Percentiles rank a stretch among this genome's conserved stretches.
Evolutionary conservation across 2,113 vertebrate genomes (phyloP).

Genomic region (Telmatochromis bifrenatus): DNA sequence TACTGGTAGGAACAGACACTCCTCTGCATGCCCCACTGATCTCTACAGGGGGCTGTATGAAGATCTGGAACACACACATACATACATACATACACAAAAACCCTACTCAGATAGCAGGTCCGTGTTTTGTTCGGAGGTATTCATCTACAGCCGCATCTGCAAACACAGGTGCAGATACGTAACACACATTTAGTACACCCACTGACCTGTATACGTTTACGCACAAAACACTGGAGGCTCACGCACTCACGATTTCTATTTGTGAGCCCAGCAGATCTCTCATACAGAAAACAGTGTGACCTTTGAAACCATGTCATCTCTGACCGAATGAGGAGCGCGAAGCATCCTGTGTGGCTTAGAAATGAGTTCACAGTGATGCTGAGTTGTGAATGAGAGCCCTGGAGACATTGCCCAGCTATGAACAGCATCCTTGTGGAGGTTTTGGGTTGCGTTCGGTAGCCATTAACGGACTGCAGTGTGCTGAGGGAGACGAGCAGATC

Average conservation of each 20-base stretch:
- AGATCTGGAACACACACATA: constrained; percentile 22
- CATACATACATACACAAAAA: not conserved
- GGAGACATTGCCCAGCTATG: constrained; percentile 26
- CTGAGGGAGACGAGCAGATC: not conserved
- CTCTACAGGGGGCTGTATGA: constrained; percentile 32
- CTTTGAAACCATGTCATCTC: constrained; percentile 55
- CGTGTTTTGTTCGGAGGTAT: not conserved
- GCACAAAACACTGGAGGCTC: not conserved
- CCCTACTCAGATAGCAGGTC: not conserved
- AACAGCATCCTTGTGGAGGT: constrained; percentile 9
- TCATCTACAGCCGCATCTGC: not conserved
- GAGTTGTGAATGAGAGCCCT: constrained; percentile 33
- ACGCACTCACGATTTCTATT: not conserved
- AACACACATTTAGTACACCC: not conserved
- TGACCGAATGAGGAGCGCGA: constrained; percentile 20
- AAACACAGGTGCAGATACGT: not conserved
- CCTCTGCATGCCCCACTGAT: constrained; percentile 41
- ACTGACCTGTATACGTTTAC: not conserved
- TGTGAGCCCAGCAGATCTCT: not conserved
- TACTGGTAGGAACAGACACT: constrained; percentile 21
- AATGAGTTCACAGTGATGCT: constrained; percentile 37
- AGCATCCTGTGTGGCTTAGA: constrained; percentile 46
- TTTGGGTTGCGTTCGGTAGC: not conserved
- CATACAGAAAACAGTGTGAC: constrained; percentile 33
- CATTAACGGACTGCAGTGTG: not conserved